Conservation (phyloP, 2,113 vertebrate genomes). For the Crocuta crocuta region DNA sequence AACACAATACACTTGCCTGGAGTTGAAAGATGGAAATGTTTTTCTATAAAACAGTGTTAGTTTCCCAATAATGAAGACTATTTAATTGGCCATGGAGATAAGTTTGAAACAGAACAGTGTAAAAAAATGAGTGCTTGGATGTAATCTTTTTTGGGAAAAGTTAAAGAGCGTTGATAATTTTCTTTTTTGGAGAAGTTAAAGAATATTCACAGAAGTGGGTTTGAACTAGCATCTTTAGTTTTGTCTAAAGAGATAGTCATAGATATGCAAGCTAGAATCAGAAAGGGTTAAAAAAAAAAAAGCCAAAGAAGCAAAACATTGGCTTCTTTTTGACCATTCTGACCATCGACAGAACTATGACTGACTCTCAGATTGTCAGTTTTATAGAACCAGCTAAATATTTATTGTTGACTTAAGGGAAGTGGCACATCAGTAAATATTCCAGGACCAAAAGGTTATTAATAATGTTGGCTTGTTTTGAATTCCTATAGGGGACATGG, state of each 20-base stretch:
- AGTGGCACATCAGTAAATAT: not conserved
- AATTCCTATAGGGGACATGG: not conserved
- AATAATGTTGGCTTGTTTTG: constrained; percentile 45
- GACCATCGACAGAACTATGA: not conserved
- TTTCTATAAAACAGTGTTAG: not conserved
- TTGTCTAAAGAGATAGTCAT: not conserved
- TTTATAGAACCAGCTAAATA: constrained; percentile 15
- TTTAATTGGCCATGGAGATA: not conserved
- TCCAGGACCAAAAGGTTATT: constrained; percentile 41
- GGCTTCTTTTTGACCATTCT: not conserved
- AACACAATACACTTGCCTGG: not conserved
- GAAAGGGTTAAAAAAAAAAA: not conserved
- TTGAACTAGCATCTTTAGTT: not conserved
- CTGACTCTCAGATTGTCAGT: not conserved
- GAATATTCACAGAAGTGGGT: not conserved
- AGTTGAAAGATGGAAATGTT: not conserved
- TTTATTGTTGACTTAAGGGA: not conserved
- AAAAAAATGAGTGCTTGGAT: not conserved
- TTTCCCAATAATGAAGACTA: constrained; percentile 7
- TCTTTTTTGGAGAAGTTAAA: not conserved
- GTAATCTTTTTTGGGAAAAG: not conserved
- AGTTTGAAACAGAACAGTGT: not conserved
- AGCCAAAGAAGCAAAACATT: not conserved
- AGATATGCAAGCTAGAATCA: not conserved
- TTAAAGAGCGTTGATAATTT: not conserved